These are phyloP conservation scores for Gopherus evgoodei DNA, from an alignment of 2,113 vertebrate genomes.

Conservation along the genomic window DNA sequence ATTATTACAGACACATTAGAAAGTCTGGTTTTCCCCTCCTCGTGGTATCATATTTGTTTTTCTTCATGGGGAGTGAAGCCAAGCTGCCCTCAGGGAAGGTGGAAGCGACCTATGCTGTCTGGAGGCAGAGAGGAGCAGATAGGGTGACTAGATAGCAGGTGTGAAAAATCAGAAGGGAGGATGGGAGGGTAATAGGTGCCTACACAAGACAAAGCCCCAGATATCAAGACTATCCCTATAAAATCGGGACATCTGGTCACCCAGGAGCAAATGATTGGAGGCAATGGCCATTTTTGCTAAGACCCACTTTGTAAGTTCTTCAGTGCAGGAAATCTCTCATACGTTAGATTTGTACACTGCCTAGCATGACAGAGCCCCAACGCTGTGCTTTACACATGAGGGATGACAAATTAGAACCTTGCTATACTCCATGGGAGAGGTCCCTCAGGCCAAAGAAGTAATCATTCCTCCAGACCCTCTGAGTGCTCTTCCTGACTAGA, in stretches of 20 bases:
- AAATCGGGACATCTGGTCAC: too few species aligned
- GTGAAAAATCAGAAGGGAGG: too few species aligned
- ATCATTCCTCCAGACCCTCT: neutral
- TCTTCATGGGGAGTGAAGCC: neutral
- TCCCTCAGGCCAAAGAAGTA: neutral
- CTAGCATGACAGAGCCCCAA: neutral
- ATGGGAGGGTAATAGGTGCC: too few species aligned
- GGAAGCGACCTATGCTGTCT: neutral
- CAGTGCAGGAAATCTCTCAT: neutral
- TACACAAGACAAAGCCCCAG: too few species aligned
- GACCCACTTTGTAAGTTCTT: neutral
- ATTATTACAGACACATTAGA: neutral
- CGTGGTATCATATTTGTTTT: neutral
- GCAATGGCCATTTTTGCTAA: neutral
- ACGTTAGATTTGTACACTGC: neutral
- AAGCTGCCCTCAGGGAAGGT: conserved; percentile 35
- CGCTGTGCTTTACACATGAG: neutral
- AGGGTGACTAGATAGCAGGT: too few species aligned
- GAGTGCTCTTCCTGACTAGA: neutral
- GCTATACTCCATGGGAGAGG: neutral
- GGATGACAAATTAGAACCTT: neutral
- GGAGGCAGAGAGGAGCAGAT: neutral
- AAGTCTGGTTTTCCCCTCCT: conserved; percentile 22
- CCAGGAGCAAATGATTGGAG: neutral
- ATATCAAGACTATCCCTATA: too few species aligned